Percentiles rank a stretch among this genome's conserved stretches.
Conservation (phyloP, 2,888 invertebrate species). For the Chrysolina americana region DNA sequence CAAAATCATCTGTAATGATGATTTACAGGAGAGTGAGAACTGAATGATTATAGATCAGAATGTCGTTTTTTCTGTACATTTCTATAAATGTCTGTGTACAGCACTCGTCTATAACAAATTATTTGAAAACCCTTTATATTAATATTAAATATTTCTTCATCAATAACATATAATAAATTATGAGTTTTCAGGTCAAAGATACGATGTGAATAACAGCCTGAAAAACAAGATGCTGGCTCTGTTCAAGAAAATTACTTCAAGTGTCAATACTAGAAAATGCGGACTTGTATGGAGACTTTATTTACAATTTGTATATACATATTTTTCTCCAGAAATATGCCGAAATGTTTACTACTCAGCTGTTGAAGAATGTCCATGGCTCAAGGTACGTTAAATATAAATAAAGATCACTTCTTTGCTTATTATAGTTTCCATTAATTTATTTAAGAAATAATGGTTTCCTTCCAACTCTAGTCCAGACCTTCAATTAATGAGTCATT, state of each 20-base stretch:
- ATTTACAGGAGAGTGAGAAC: too few species aligned
- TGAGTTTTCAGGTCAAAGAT: constrained; percentile 58
- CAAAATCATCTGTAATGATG: too few species aligned
- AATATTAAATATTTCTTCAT: too few species aligned
- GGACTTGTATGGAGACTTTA: constrained; percentile 77
- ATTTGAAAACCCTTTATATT: too few species aligned
- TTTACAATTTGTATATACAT: constrained; percentile 73
- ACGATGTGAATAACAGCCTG: constrained; percentile 57
- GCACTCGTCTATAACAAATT: too few species aligned
- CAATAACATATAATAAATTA: too few species aligned
- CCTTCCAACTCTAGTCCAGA: background rate
- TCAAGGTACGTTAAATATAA: constrained; percentile 69
- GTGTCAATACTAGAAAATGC: constrained; percentile 69
- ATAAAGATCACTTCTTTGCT: too few species aligned
- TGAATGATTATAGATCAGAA: too few species aligned
- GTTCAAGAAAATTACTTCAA: constrained; percentile 64
- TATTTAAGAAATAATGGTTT: background rate
- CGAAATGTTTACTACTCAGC: constrained; percentile 72
- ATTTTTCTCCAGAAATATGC: constrained; percentile 65
- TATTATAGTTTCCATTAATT: background rate
- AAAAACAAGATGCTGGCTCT: constrained; percentile 66
- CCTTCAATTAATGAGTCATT: background rate
- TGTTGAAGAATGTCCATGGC: constrained; percentile 77
- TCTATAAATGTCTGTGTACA: too few species aligned
- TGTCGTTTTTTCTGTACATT: too few species aligned